phyloP scores from a whole-genome alignment of 2,888 invertebrate genomes.

The Cabera pusaria region DNA sequence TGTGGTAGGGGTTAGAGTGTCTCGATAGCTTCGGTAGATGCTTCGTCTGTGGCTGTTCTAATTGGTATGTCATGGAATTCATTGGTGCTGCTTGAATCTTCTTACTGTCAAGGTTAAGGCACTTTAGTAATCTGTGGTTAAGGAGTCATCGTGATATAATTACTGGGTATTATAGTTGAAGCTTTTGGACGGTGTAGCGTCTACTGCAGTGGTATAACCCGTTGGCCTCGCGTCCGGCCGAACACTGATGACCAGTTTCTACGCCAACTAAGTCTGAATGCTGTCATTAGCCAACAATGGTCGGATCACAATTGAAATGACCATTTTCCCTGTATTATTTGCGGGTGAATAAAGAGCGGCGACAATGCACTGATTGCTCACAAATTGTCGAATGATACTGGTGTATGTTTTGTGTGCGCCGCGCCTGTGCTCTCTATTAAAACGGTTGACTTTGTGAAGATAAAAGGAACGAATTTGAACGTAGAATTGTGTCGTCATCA shows the following conservation, averaged over 20 bases:
- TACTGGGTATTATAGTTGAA: no score
- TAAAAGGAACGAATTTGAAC: slow-evolving; percentile 31
- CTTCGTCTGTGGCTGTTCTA: slow-evolving; percentile 51
- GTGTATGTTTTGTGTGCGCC: slow-evolving; percentile 76
- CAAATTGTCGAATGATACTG: slow-evolving; percentile 83
- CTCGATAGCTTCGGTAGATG: slow-evolving; percentile 69
- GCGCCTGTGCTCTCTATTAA: slow-evolving; percentile 72
- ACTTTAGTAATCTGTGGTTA: no score
- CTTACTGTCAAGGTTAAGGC: no score
- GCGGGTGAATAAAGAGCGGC: slow-evolving; percentile 81
- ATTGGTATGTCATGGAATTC: slow-evolving; percentile 60
- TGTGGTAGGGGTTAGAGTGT: slow-evolving; percentile 86
- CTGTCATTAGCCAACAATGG: slow-evolving; percentile 80
- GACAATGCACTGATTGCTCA: slow-evolving; percentile 82
- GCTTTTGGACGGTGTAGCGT: no score
- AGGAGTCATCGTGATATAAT: no score
- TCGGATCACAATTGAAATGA: slow-evolving; percentile 71
- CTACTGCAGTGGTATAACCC: slow-evolving; percentile 40
- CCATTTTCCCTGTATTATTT: slow-evolving; percentile 83
- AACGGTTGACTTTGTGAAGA: slow-evolving; percentile 33
- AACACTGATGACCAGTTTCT: slow-evolving; percentile 68
- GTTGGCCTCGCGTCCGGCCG: slow-evolving; percentile 52
- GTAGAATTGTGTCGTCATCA: slow-evolving; percentile 4
- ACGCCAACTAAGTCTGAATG: slow-evolving; percentile 67
- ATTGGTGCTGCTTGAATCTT: slow-evolving; percentile 27